Conservation (phyloP, 2,888 invertebrate species). For the Andrena bicolor region DNA sequence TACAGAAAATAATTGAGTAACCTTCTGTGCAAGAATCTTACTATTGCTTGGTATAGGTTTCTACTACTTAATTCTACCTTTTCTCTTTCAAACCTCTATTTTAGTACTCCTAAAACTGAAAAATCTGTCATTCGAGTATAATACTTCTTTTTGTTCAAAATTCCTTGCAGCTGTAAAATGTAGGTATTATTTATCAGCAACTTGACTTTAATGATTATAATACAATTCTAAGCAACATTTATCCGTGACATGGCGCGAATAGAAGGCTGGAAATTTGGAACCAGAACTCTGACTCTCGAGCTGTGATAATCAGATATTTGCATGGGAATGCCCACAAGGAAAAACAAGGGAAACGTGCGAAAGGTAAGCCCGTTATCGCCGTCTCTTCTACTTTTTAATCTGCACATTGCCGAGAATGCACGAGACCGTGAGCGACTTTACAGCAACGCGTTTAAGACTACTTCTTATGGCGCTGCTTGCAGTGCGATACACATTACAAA, state of each 20-base stretch:
- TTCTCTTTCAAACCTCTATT: too few relatives aligned
- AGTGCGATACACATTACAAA: constrained; percentile 22
- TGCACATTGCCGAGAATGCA: constrained; percentile 13
- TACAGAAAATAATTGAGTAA: too few relatives aligned
- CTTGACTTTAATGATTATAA: neutral
- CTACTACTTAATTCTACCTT: too few relatives aligned
- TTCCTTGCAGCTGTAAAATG: neutral
- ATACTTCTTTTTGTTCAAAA: too few relatives aligned
- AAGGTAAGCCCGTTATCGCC: constrained; percentile 45
- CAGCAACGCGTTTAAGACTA: constrained; percentile 25
- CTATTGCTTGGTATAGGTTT: too few relatives aligned
- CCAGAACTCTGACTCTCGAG: neutral
- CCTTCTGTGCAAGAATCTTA: too few relatives aligned
- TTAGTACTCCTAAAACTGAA: too few relatives aligned
- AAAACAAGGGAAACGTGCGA: neutral
- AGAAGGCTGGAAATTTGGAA: neutral
- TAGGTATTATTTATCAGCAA: neutral
- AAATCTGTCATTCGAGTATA: too few relatives aligned
- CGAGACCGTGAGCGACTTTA: constrained; percentile 22
- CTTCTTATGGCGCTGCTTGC: constrained; percentile 8
- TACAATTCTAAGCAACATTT: neutral
- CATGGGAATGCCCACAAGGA: neutral
- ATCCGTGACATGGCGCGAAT: neutral
- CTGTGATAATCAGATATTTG: constrained; percentile 14
- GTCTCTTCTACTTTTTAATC: constrained; percentile 40